These are phyloP conservation scores for Bergia puertoricense DNA, from an alignment of 92 coral and sea anemone genomes.

Conservation along the genomic window DNA sequence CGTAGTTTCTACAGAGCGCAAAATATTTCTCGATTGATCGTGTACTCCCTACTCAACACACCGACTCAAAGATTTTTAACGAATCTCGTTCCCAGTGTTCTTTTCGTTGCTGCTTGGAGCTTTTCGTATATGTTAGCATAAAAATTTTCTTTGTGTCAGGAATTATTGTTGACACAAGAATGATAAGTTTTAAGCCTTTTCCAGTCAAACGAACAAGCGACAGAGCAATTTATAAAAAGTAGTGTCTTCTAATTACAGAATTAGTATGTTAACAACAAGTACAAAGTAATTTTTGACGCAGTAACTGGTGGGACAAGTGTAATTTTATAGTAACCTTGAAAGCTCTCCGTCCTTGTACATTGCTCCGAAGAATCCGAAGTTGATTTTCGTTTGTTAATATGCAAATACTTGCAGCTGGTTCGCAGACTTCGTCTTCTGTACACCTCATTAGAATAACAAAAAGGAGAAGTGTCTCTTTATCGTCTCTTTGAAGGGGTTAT, in stretches of 20 bases:
- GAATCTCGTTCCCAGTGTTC: neutral
- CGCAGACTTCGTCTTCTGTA: slow-evolving; percentile 22
- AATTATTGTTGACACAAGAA: slow-evolving; percentile 33
- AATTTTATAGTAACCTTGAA: neutral
- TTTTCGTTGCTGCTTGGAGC: neutral
- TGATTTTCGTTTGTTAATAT: slow-evolving; percentile 69
- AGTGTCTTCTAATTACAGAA: neutral
- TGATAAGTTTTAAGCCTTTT: neutral
- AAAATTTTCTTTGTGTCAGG: slow-evolving; percentile 9
- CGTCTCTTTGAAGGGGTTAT: slow-evolving; percentile 16
- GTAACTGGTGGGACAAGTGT: neutral
- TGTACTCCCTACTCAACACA: neutral
- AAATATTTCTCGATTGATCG: neutral
- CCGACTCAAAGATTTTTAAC: neutral
- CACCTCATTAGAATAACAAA: slow-evolving; percentile 72
- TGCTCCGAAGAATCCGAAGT: neutral
- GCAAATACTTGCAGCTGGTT: slow-evolving; percentile 76
- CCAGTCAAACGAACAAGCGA: slow-evolving; percentile 14
- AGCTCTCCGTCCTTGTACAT: slow-evolving; percentile 10
- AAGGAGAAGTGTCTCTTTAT: slow-evolving; percentile 21
- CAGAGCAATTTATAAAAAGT: neutral
- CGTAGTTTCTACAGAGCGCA: neutral
- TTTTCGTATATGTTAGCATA: slow-evolving; percentile 19
- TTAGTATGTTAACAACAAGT: neutral
- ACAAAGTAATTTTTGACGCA: neutral